phyloP scores from a whole-genome alignment of 2,888 invertebrate genomes.

The Lasioglossum pauxillum region DNA sequence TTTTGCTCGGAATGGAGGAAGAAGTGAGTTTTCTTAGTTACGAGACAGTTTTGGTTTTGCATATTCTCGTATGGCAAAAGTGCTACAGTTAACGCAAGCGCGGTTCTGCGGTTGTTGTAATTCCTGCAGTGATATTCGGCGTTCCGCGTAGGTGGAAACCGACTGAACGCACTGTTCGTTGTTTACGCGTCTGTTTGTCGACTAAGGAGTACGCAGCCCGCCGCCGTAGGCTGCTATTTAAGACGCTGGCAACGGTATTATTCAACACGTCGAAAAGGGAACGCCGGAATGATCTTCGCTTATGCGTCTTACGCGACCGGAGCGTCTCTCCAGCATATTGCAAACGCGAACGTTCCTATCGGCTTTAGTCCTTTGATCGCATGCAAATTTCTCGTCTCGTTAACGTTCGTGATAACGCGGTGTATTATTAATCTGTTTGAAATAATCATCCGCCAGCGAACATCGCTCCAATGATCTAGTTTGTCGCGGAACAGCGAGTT shows the following conservation, averaged over 20 bases:
- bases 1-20: no score
- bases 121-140: background rate
- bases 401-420: slow-evolving; percentile 19
- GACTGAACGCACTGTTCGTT: background rate
- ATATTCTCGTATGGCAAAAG: no score
- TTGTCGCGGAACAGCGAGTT: background rate
- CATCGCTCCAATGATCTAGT: background rate
- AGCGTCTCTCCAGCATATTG: slow-evolving; percentile 1
- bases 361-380: background rate
- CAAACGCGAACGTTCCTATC: background rate
- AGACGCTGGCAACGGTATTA: slow-evolving; percentile 7
- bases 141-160: background rate
- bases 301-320: background rate
- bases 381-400: background rate
- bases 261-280: background rate
- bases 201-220: background rate
- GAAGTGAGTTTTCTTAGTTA: background rate
- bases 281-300: background rate
- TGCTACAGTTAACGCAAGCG: background rate
- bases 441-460: background rate
- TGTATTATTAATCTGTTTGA: background rate
- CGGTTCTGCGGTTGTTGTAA: background rate
- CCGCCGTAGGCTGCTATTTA: background rate
- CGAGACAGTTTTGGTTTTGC: background rate
- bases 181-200: background rate